These are phyloP conservation scores for Periophthalmodon schlosseri DNA, from an alignment of 2,113 vertebrate genomes.

Conservation along the genomic window DNA sequence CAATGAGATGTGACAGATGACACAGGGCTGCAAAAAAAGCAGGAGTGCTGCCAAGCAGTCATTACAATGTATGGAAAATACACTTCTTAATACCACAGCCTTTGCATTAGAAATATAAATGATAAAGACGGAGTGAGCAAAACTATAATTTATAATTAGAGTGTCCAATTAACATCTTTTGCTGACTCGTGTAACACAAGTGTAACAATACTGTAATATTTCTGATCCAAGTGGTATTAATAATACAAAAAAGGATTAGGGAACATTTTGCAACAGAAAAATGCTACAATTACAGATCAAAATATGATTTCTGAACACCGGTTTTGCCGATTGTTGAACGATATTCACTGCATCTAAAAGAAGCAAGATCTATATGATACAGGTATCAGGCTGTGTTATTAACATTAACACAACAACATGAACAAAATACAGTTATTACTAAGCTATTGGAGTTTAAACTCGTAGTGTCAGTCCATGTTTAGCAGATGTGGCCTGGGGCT, in stretches of 20 bases:
- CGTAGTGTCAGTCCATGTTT: constrained; percentile 47
- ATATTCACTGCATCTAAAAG: not conserved
- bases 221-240: not conserved
- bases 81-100: not conserved
- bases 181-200: too few relatives aligned
- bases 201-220: not conserved
- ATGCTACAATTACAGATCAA: not conserved
- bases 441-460: constrained; percentile 18
- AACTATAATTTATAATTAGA: not conserved
- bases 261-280: not conserved
- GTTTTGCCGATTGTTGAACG: not conserved
- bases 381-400: not conserved
- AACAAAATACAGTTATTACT: not conserved
- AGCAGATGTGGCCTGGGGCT: constrained; percentile 44
- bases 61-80: not conserved
- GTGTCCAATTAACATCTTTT: not conserved
- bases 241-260: not conserved
- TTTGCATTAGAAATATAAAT: constrained; percentile 9
- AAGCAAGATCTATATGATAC: not conserved
- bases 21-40: not conserved
- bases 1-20: constrained; percentile 18
- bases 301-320: not conserved
- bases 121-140: not conserved
- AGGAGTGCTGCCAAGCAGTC: not conserved
- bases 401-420: not conserved